Evolutionary conservation across 2,888 invertebrate species (phyloP), one percentile per base, ranked within the genome.

Genomic region (Drosophila setosimentum): DNA sequence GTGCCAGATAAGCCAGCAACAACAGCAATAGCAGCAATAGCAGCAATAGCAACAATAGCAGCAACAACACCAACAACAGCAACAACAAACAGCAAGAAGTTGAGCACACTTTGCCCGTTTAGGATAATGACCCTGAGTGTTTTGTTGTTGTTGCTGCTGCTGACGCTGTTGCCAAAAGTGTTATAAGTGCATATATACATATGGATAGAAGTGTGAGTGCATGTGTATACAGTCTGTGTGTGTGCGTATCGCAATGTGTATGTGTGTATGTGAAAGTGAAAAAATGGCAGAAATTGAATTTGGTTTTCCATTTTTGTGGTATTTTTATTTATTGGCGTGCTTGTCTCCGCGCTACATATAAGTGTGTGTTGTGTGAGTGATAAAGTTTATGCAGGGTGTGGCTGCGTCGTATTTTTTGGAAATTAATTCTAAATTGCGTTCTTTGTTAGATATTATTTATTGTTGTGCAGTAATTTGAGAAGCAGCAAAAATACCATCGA

Each of bases 91-190:
- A 48, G 51, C 30, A 65, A 50, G 54, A 69, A 32, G 37, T 40
- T 13, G 61, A 33, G 33, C 49, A 24, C 59, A 51, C 66, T 63
- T 65, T 68, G 81, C 81, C 82, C 64, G 71, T 73, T 83, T 79
- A 75, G 83, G 84, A 83, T 87, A 83, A 87, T 87, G 83, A 87
- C 83, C 87, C 84, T 87, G 87, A 70, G 64, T 67, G 63, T 53
- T 21, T 27, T 58, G 48, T 54, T 57, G 72, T 45, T 59, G 69
- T 50, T 58, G 40, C 53, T 57, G 72, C 42, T 55, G 69, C 49
- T 62, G 58, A 57, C 33, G 58, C 45, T 53, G 67, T 54, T 73
- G 81, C 72, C 73, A 81, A 81, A 70, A 77, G 68, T 71, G 68
- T 59, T 68, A 65, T 59, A 50, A 62, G 62, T 68, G 70, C 62